Evolutionary conservation across 2,888 invertebrate species (phyloP), one percentile per base, ranked within the genome.

Genomic region (Deilephila porcellus): DNA sequence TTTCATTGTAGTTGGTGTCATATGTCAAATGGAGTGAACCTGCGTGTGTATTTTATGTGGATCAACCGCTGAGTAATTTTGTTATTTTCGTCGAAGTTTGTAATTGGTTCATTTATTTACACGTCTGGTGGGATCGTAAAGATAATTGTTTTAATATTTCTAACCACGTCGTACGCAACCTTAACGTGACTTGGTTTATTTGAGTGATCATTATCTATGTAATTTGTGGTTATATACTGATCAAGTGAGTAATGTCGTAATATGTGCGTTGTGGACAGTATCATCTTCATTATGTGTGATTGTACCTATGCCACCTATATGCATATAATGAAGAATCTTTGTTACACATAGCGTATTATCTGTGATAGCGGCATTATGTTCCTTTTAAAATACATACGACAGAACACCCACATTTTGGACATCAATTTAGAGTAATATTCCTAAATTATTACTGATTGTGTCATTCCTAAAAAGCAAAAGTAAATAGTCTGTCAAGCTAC

Each of bases 1-100:
- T 93, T 91, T 90, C 88, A 89, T 81, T 83, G 83, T 76, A 82
- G 79, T 80, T 78, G 83, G 86, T 86, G 84, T 88, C 89, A 83
- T 85, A 86, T 90, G 88, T 90, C 89, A 90, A 88, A 89, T 88
- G 83, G 90, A 90, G 89, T 88, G 86, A 86, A 83, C 78, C 83
- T n/a, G 19, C 77, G 74, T 73, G 78, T 79, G 83, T 88, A 85
- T 82, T 84, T 84, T 84, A 86, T 84, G 79, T 77, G 82, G 77
- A 76, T 76, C 73, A 53, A 20, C 56, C 64, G 76, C 75, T 77
- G 74, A 76, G 70, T 81, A 78, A 80, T 80, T 75, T 73, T 75
- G 76, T 77, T 80, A 74, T 74, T 60, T 73, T 74, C 64, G 70
- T 71, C 70, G 59, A 71, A 70, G 64, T 60, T 60, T 17, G 37